phyloP scores from a whole-genome alignment of 1,140 invertebrate species.

The Fopius arisanus region DNA sequence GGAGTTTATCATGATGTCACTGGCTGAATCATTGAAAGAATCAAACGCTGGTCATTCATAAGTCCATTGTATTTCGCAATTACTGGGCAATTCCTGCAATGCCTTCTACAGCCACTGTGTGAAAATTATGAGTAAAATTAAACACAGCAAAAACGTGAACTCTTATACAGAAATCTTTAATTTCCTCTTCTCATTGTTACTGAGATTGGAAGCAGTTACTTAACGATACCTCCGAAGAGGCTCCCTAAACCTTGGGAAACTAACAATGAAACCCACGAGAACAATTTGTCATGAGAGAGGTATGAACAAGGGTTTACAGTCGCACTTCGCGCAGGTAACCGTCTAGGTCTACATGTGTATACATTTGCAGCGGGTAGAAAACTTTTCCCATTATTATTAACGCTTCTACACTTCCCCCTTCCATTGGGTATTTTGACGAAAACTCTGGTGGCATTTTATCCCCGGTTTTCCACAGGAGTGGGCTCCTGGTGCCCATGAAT shows the following conservation, averaged over 20 bases:
- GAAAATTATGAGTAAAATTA: too few relatives aligned
- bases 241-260: not conserved
- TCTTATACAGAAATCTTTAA: too few relatives aligned
- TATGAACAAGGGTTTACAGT: constrained; percentile 5
- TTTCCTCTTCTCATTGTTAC: too few relatives aligned
- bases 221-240: not conserved
- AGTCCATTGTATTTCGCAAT: too few relatives aligned
- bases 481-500: not conserved
- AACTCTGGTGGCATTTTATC: not conserved
- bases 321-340: not conserved
- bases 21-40: too few relatives aligned
- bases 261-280: constrained; percentile 51
- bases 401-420: constrained; percentile 28
- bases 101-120: too few relatives aligned
- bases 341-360: constrained; percentile 7
- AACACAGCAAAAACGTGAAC: too few relatives aligned
- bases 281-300: constrained; percentile 46
- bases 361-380: constrained; percentile 19
- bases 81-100: too few relatives aligned
- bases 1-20: too few relatives aligned
- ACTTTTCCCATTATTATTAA: constrained; percentile 55
- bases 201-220: not conserved
- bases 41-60: too few relatives aligned
- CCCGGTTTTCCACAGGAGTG: not conserved
- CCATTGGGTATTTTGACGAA: not conserved